These are phyloP conservation scores for Spatulosminthurus flaviceps DNA, from an alignment of 2,888 invertebrate genomes.

Conservation along the genomic window DNA sequence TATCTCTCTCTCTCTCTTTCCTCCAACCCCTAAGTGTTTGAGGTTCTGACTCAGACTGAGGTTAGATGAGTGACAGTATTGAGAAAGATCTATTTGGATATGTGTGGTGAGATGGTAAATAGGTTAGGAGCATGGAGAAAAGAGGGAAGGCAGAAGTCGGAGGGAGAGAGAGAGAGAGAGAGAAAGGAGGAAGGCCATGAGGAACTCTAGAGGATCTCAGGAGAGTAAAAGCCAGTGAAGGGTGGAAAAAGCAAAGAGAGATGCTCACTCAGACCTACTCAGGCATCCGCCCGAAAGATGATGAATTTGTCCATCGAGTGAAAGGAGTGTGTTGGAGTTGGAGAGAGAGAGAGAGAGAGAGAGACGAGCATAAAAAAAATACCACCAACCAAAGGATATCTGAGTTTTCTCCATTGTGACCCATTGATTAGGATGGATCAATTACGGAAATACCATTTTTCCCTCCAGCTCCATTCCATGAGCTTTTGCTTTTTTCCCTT, in stretches of 20 bases:
- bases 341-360: background rate
- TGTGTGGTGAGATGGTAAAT: background rate
- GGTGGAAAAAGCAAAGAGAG: constrained; percentile 30
- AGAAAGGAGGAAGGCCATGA: background rate
- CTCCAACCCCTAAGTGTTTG: background rate
- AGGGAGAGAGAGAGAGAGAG: background rate
- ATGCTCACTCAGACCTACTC: background rate
- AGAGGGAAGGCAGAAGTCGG: background rate
- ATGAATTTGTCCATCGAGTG: constrained; percentile 58
- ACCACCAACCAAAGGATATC: background rate
- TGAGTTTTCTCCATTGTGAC: constrained; percentile 52
- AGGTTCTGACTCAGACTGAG: too few species aligned
- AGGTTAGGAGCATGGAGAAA: background rate
- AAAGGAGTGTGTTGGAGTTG: constrained; percentile 31
- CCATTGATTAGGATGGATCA: constrained; percentile 57
- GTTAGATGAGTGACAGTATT: background rate
- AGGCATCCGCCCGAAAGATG: constrained; percentile 50
- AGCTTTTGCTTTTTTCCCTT: constrained; percentile 5
- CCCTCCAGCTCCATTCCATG: constrained; percentile 29
- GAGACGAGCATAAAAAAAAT: background rate
- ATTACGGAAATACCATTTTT: constrained; percentile 45
- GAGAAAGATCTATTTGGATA: background rate
- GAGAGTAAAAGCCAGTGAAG: constrained; percentile 42
- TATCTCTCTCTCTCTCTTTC: background rate
- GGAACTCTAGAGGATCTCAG: constrained; percentile 10